Evolutionary conservation across 2,888 invertebrate genomes (phyloP).

Genomic region (Apamea sordens): DNA sequence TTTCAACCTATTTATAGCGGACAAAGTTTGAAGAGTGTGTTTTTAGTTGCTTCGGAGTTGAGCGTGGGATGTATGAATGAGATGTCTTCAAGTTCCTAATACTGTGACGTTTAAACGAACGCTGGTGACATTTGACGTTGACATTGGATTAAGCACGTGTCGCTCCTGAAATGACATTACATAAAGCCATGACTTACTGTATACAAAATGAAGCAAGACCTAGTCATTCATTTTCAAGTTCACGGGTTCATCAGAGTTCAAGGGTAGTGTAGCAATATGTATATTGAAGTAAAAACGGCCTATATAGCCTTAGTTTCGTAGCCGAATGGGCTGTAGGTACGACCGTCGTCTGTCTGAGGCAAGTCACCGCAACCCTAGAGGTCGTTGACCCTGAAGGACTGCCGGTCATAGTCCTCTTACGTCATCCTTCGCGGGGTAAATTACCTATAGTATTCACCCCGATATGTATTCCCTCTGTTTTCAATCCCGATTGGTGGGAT

Average conservation of each 20-base stretch:
- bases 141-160: conserved; percentile 35
- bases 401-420: conserved; percentile 63
- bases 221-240: conserved; percentile 53
- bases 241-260: conserved; percentile 39
- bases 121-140: conserved; percentile 33
- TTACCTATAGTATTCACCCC: conserved; percentile 38
- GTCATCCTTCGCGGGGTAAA: conserved; percentile 58
- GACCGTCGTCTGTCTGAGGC: conserved; percentile 66
- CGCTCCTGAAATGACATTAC: conserved; percentile 35
- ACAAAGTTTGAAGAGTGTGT: conserved; percentile 57
- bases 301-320: conserved; percentile 50
- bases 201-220: conserved; percentile 24
- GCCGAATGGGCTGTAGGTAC: conserved; percentile 41
- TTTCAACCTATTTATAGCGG: conserved; percentile 53
- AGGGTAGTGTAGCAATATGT: conserved; percentile 29
- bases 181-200: conserved; percentile 21
- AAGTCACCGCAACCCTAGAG: conserved; percentile 70
- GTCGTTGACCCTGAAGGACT: conserved; percentile 65
- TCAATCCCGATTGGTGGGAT: conserved; percentile 41
- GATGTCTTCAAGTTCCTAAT: conserved; percentile 17
- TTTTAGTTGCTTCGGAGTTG: conserved; percentile 48
- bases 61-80: conserved; percentile 57
- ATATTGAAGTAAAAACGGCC: conserved; percentile 43
- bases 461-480: conserved; percentile 27
- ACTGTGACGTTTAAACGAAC: conserved; percentile 5